Evolutionary conservation across 2,888 invertebrate genomes (phyloP), one percentile per base, ranked within the genome.

Genomic region (Erebia ligea): DNA sequence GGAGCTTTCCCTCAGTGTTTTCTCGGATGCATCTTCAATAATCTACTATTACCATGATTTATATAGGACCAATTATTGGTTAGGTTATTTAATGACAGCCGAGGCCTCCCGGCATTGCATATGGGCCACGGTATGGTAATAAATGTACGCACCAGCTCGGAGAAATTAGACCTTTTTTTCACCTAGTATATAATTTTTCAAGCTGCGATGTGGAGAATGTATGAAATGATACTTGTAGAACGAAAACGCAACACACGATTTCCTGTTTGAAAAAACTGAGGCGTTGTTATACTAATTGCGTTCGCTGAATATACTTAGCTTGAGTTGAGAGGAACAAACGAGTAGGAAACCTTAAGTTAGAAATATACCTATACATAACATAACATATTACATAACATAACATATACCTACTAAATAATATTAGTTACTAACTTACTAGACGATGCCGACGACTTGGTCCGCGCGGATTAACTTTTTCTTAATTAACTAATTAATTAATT

Each of bases 11-110:
- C 88, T 88, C 86, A 85, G 87, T 86, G 87, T 74, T 89, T 88
- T 89, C 87, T 83, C 84, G 84, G 89, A 86, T 86, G 86, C 86
- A 86, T 87, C 90, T 85, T 87, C 88, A 89, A 90, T 91, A 90
- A 92, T 92, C 84, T 91, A 87, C 90, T 87, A 92, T 92, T 92
- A 92, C 85, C 87, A 87, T 91, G 92, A 91, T 92, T 92, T 91
- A 92, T 92, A 90, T 90, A 87, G 83, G 83, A 85, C 82, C 86
- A 86, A 90, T 89, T 87, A 86, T 84, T 82, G 88, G 81, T 83
- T 84, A 82, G 86, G 82, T 83, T 83, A 84, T 83, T 86, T 92
- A 92, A 92, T 91, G 89, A 91, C 86, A 88, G 90, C 79, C 79
- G 80, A 77, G 79, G 82, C 80, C 84, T 84, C 80, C 83, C 81